Base-by-base conservation (phyloP, 2,888 invertebrate genomes). In the Morpho achilles region DNA sequence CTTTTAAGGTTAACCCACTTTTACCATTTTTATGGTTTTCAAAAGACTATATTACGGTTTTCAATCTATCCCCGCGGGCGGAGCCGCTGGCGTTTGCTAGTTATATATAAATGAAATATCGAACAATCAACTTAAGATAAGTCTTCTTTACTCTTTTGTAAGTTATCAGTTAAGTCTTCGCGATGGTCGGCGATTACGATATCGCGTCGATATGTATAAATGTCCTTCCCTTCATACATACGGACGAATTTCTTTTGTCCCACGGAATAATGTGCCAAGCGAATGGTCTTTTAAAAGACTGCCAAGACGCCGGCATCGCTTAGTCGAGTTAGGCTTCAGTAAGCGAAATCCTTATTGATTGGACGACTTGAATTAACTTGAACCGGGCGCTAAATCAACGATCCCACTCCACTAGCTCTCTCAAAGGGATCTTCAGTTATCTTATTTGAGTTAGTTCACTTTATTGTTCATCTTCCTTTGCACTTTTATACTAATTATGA, bases 231-330 rank as follows among this genome's bases (percentile, higher is more conserved):
- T 39, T 10, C 56, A 57, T 57, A 62, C 63, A 62, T 64, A 62
- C 60, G 56, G 58, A 54, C 61, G 56, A 61, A 59, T 53, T 58
- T 58, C 61, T 58, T 64, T 64, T 64, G 64, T 64, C 64, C 61
- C 63, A 51, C 56, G 60, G 60, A 66, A 64, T 64, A 64, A 66
- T 63, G 64, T 64, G 64, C 61, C 54, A 53, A 61, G 59, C 60
- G 63, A 67, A 66, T 63, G 61, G 59, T 61, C 61, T 62, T 67
- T 66, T 66, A 67, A 68, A 63, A 65, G 68, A 64, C 64, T 67
- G 63, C 53, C 60, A 60, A 66, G 67, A 62, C 62, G 62, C 59
- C 63, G 65, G 64, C 63, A 63, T 67, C 66, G 58, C 61, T 63
- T 58, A 60, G 58, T 51, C 40, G 58, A 61, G 63, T 60, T 56